Base-by-base conservation (phyloP, 2,113 vertebrate genomes). In the Melanostigma gelatinosum region DNA sequence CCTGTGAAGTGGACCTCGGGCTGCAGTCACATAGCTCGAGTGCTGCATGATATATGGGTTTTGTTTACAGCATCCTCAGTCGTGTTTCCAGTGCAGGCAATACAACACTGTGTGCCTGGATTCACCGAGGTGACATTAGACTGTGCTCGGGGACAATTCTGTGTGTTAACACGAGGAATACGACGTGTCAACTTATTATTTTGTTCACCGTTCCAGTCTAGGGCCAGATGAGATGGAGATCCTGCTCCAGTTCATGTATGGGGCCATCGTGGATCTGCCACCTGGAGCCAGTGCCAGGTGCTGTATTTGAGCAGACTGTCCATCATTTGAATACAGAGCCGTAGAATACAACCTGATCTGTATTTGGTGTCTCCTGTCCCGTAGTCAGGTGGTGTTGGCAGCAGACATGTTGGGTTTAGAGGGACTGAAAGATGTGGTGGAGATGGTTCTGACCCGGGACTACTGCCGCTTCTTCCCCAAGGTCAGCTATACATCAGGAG, bases 401-500 rank as follows among this genome's bases (percentile, higher is more conserved):
- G 97, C 97, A 84, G 97, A 99, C 89, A 99, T 98, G 97, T 95
- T 97, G 93, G 96, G 96, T 84, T 90, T 98, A 68, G 97, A 98
- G 57, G 97, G 97, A n/a, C 93, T 98, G 80, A 97, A 96, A 89
- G 96, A 98, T 83, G 96, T 98, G 29, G 96, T 96, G 60, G 88
- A 98, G 89, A 96, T 97, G 93, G 83, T 97, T 90, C 91, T 99
- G 89, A 97, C 93, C 91, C 94, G 96, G 94, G 97, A 99, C 93
- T 98, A 97, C 93, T 99, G 97, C 93, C 94, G 96, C 84, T 99
- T 98, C 93, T 98, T 99, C 91, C 97, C 96, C 79, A 98, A 98
- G 97, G 97, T 99, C 65, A 77, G 77, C 18, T 18, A 4, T n/a
- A 13, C 34, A 22, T 13, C 57, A 29, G 34, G 48, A 22, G 15